Percentiles rank a stretch among this genome's conserved stretches.
Evolutionary conservation across 2,888 invertebrate species (phyloP).

Genomic region (Laspeyria flexula): DNA sequence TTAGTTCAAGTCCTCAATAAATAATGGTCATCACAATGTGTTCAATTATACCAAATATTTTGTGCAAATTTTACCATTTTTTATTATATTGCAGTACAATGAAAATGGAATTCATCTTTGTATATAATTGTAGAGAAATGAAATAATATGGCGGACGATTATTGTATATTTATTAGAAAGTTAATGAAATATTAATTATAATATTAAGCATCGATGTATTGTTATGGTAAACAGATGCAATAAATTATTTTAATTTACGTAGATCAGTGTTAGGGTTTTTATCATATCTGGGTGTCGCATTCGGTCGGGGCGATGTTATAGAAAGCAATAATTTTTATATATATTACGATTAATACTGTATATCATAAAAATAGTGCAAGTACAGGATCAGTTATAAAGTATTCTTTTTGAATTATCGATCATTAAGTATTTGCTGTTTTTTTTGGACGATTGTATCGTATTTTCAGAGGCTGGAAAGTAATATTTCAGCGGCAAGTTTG

Average conservation of each 20-base stretch:
- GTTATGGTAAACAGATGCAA: slow-evolving; percentile 40
- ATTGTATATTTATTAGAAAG: slow-evolving; percentile 50
- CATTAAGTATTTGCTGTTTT: no score
- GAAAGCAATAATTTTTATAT: slow-evolving; percentile 41
- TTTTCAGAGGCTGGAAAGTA: background rate
- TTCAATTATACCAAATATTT: slow-evolving; percentile 81
- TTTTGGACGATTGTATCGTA: slow-evolving; percentile 1
- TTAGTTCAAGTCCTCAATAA: slow-evolving; percentile 34
- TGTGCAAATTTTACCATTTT: slow-evolving; percentile 63
- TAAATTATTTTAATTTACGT: slow-evolving; percentile 40
- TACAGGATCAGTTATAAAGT: slow-evolving; percentile 1
- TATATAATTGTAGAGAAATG: slow-evolving; percentile 56
- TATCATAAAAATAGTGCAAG: slow-evolving; percentile 1
- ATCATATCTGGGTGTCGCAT: slow-evolving; percentile 37
- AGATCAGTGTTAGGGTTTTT: slow-evolving; percentile 42
- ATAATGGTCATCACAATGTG: slow-evolving; percentile 76
- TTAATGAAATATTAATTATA: slow-evolving; percentile 40
- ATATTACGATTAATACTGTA: slow-evolving; percentile 14
- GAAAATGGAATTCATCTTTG: slow-evolving; percentile 50
- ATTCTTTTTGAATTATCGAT: no score
- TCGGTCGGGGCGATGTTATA: slow-evolving; percentile 29
- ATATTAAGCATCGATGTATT: slow-evolving; percentile 43
- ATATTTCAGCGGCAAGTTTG: slow-evolving; percentile 13
- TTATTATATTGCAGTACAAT: slow-evolving; percentile 56
- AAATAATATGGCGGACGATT: slow-evolving; percentile 42